Percentiles rank a stretch among this genome's conserved stretches.
Evolutionary conservation across 2,797 vertebrate species (phyloP).

Genomic region (Heteromormyrus szaboi): DNA sequence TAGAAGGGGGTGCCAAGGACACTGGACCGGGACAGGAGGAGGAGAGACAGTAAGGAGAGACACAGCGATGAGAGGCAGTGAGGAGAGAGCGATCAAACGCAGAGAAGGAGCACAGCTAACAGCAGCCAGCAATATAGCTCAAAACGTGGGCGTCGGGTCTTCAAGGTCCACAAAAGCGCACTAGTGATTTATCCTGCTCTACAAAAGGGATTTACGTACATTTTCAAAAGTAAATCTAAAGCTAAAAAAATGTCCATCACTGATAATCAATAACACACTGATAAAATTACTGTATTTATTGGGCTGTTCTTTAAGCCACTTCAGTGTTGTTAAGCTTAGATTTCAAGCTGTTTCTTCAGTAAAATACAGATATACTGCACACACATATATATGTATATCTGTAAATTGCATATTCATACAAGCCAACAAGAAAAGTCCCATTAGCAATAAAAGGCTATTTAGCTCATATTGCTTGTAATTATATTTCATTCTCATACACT

Average conservation of each 20-base stretch:
- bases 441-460: background rate
- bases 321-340: background rate
- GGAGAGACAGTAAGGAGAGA: background rate
- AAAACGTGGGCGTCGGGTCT: background rate
- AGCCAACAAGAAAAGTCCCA: background rate
- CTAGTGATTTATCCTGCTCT: background rate
- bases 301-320: background rate
- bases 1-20: slow-evolving; percentile 63
- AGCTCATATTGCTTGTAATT: background rate
- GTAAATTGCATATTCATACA: background rate
- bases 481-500: background rate
- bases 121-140: background rate
- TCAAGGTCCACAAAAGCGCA: background rate
- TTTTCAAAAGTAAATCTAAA: background rate
- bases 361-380: background rate
- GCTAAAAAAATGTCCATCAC: background rate
- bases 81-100: background rate
- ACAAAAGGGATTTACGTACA: background rate
- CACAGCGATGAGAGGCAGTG: background rate
- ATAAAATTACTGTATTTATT: background rate
- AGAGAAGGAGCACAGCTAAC: background rate
- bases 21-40: slow-evolving; percentile 39
- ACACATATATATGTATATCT: background rate
- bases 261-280: background rate
- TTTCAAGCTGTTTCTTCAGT: background rate